phyloP scores from a whole-genome alignment of 2,113 vertebrate genomes.

The Gracilinanus agilis region DNA sequence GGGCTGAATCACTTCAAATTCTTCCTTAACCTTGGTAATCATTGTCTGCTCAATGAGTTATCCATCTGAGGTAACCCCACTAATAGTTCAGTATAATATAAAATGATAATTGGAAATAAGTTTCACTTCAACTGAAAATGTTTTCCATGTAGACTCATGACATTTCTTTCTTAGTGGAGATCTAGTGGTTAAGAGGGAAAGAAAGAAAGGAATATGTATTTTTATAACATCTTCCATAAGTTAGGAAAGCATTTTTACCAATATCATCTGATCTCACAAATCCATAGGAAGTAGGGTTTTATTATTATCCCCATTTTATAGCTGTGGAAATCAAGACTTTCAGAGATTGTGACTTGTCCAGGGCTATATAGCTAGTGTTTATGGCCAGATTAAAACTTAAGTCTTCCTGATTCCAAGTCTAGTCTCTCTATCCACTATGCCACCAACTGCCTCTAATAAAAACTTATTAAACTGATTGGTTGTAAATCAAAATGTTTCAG shows the following conservation, averaged over 20 bases:
- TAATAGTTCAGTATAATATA: not conserved
- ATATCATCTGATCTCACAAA: not conserved
- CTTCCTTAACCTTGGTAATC: too few species aligned
- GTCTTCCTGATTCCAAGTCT: not conserved
- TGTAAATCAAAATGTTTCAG: not conserved
- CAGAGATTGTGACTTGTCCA: not conserved
- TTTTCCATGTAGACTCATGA: too few species aligned
- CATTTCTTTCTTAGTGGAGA: too few species aligned
- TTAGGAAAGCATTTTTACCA: not conserved
- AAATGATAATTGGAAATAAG: conserved; percentile 20
- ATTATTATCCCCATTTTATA: not conserved
- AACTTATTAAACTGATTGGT: not conserved
- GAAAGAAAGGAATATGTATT: not conserved
- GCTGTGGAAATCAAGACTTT: too few species aligned
- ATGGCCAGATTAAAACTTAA: not conserved
- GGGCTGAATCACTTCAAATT: too few species aligned
- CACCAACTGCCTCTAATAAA: not conserved
- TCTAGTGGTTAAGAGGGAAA: not conserved
- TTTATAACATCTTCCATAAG: not conserved
- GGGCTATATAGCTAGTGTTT: not conserved
- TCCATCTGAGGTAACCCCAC: conserved; percentile 1
- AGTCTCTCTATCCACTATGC: not conserved
- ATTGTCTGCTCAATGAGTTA: not conserved
- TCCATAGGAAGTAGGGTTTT: not conserved
- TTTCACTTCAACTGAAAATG: not conserved